These are phyloP conservation scores for Andinoacara biseriatus DNA, from an alignment of 2,113 vertebrate genomes.

Conservation along the genomic window DNA sequence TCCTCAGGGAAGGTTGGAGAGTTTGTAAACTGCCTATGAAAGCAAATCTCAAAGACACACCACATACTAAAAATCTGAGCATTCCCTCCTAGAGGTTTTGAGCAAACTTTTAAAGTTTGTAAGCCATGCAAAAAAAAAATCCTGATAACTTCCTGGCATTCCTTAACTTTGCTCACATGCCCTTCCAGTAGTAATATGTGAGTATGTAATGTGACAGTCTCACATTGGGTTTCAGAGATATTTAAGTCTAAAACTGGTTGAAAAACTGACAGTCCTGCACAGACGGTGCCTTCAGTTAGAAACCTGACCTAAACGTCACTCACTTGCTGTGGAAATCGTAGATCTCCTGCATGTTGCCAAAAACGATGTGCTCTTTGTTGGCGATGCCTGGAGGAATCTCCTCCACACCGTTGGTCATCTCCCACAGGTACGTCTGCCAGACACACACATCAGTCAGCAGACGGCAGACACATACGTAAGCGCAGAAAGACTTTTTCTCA, in stretches of 20 bases:
- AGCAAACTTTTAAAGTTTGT: no score
- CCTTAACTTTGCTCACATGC: not conserved
- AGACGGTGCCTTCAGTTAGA: not conserved
- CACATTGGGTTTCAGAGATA: no score
- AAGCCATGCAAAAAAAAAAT: not conserved
- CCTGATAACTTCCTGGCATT: not conserved
- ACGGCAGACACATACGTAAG: not conserved
- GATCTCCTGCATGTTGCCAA: constrained; percentile 98
- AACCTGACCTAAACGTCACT: constrained; percentile 31
- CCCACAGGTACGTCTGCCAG: constrained; percentile 93
- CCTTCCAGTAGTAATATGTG: not conserved
- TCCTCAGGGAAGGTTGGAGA: not conserved
- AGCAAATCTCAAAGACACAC: not conserved
- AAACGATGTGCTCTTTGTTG: constrained; percentile 94
- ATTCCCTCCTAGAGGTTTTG: not conserved
- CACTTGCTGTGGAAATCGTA: constrained; percentile 99
- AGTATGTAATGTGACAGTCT: not conserved
- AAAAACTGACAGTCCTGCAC: not conserved
- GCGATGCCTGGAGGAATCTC: constrained; percentile 93
- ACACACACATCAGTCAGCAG: not conserved
- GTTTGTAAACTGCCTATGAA: not conserved
- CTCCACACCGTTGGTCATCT: constrained; percentile 96
- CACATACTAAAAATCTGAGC: no score
- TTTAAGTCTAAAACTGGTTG: no score
- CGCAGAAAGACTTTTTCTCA: constrained; percentile 48